These are phyloP conservation scores for Desmodus rotundus DNA, from an alignment of 2,113 vertebrate species.

Conservation along the genomic window DNA sequence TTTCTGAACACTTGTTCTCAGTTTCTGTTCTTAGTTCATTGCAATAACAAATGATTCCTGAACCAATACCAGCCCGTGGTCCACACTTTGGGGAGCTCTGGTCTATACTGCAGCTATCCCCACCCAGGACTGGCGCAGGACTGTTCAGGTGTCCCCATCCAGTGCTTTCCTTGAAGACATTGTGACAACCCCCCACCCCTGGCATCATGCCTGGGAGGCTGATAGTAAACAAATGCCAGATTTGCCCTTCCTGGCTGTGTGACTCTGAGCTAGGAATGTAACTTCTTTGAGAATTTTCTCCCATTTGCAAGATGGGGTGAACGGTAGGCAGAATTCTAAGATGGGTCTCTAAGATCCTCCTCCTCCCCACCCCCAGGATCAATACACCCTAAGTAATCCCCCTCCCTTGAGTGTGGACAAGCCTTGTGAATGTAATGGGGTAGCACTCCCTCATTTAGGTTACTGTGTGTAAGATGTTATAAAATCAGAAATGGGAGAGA, in stretches of 20 bases:
- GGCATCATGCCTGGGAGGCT: background rate
- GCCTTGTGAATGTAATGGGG: background rate
- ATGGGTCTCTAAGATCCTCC: background rate
- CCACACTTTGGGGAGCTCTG: background rate
- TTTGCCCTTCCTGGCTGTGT: background rate
- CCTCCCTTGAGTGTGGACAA: background rate
- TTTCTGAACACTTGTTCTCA: background rate
- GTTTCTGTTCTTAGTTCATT: background rate
- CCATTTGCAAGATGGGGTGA: background rate
- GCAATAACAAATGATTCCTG: background rate
- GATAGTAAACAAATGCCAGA: background rate
- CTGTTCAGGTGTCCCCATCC: background rate
- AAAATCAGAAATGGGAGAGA: background rate
- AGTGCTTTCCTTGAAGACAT: background rate
- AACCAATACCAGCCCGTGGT: background rate
- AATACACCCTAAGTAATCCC: background rate
- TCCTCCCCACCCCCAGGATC: no score
- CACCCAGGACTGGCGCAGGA: no score
- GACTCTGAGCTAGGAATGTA: background rate
- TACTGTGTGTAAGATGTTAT: background rate
- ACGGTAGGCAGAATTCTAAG: background rate
- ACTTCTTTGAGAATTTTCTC: background rate
- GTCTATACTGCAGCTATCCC: background rate
- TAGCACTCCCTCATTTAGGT: background rate
- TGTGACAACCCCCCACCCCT: background rate